Percentiles rank a stretch among this genome's conserved stretches.
phyloP scores from a whole-genome alignment of 2,888 invertebrate genomes.

The Mythimna vitellina region DNA sequence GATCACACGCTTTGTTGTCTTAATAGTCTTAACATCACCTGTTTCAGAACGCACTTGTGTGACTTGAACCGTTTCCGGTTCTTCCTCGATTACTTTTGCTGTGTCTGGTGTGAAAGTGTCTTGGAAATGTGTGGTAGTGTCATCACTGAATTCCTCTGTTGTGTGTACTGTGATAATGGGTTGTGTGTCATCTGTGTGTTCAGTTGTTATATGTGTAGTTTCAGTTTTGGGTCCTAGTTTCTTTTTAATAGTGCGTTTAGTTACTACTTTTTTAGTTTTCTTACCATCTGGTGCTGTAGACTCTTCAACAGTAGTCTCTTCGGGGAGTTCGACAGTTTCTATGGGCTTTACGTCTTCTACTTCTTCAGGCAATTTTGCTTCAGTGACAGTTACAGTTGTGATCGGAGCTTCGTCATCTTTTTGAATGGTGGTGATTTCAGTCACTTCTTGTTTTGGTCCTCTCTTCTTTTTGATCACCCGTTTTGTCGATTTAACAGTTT shows the following conservation, averaged over 20 bases:
- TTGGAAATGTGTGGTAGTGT: conserved; percentile 56
- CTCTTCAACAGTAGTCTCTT: conserved; percentile 64
- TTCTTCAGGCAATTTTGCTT: conserved; percentile 17
- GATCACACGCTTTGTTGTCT: conserved; percentile 67
- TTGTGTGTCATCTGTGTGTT: no score
- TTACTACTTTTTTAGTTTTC: no score
- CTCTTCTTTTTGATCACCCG: conserved; percentile 47
- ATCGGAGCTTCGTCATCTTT: background rate
- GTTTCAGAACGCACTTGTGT: conserved; percentile 51
- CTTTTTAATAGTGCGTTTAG: no score
- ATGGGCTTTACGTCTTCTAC: background rate
- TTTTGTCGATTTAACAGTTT: conserved; percentile 67
- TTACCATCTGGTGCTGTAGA: no score
- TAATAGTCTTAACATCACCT: conserved; percentile 69
- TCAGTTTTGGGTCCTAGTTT: no score
- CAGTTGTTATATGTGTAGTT: no score
- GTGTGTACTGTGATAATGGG: no score
- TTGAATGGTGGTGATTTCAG: conserved; percentile 56
- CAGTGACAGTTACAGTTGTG: conserved; percentile 12
- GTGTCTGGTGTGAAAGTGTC: conserved; percentile 41
- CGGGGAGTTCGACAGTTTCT: conserved; percentile 63
- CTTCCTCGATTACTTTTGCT: conserved; percentile 62
- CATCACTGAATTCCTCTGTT: conserved; percentile 37
- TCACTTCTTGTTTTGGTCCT: conserved; percentile 54
- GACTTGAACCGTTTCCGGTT: conserved; percentile 52